Base-by-base conservation (phyloP, 2,888 invertebrate species). In the Drosophila cognata region DNA sequence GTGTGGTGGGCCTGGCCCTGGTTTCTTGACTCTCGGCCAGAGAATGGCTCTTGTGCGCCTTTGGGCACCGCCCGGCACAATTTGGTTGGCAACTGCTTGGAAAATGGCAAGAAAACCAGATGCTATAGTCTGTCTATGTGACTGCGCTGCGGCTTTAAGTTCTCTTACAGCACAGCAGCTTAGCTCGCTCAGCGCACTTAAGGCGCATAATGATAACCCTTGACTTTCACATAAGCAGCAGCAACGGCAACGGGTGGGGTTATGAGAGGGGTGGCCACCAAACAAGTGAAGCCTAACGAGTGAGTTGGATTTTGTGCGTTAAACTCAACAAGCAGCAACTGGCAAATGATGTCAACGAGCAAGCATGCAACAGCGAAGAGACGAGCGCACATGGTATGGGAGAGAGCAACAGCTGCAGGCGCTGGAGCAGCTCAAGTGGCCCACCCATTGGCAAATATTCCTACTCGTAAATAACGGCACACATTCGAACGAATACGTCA, bases 311-410 rank as follows among this genome's bases (percentile, higher is more conserved):
- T 89, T 89, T 84, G 82, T 84, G 89, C 88, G 84, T 84, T 72
- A 66, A 74, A 68, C 79, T 74, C 85, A 74, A 79, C 82, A 68
- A 84, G 76, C 64, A 70, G 71, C 79, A 89, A 82, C 79, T 88
- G 82, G 76, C 83, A 88, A 88, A 83, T 80, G 80, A 90, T 90
- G 88, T 90, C 90, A 85, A 85, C 81, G 88, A 89, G 84, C 68
- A 66, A 74, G 84, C 74, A 84, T 60, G 84, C 78, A 77, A 60
- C 71, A 59, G 56, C 36, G 35, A 59, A 59, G 28, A 53, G 51
- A 65, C 60, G 68, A 68, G 70, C 59, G 35, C 50, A 46, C 53
- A 6, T 56, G 60, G 64, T 48, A 64, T 50, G 41, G 28, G 13
- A 50, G 25, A 50, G 41, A 62, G n/a, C 55, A 70, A 29, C 51